Evolutionary conservation across 1,140 invertebrate genomes (phyloP).

Genomic region (Stratiolaelaps scimitus): DNA sequence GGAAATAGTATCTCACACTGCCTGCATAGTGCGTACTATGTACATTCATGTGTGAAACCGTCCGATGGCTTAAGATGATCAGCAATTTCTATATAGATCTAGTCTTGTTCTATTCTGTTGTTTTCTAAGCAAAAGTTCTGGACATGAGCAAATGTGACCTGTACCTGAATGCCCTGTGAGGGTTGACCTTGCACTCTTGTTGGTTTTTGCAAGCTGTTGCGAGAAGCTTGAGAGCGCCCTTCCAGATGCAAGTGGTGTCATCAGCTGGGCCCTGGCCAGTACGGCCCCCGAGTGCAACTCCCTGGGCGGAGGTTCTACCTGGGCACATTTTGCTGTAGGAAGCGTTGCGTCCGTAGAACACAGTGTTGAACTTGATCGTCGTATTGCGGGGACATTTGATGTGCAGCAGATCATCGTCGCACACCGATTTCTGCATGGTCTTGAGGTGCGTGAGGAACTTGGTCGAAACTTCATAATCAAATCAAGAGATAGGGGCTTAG

Average conservation of each 20-base stretch:
- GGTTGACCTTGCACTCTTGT: constrained; percentile 27
- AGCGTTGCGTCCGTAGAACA: constrained; percentile 29
- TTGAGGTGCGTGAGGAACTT: constrained; percentile 25
- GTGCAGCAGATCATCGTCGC: constrained; percentile 15
- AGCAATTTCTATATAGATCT: too few species aligned
- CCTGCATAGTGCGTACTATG: too few species aligned
- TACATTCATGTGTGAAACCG: too few species aligned
- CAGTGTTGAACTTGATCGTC: constrained; percentile 17
- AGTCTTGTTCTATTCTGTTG: too few species aligned
- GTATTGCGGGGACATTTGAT: constrained; percentile 24
- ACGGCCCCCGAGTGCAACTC: background rate
- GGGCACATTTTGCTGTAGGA: constrained; percentile 26
- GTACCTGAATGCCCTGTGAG: constrained; percentile 18
- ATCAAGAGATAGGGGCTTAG: too few species aligned
- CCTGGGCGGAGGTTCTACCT: too few species aligned
- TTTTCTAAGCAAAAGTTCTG: too few species aligned
- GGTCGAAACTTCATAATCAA: background rate
- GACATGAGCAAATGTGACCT: too few species aligned
- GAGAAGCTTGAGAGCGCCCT: constrained; percentile 8
- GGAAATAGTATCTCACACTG: too few species aligned
- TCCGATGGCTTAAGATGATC: too few species aligned
- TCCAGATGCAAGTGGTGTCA: constrained; percentile 24
- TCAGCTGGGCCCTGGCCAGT: background rate
- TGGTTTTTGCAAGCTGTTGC: constrained; percentile 21
- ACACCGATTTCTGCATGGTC: constrained; percentile 25